Evolutionary conservation across 2,113 vertebrate genomes (phyloP), one percentile per base, ranked within the genome.

Genomic region (Castor canadensis): DNA sequence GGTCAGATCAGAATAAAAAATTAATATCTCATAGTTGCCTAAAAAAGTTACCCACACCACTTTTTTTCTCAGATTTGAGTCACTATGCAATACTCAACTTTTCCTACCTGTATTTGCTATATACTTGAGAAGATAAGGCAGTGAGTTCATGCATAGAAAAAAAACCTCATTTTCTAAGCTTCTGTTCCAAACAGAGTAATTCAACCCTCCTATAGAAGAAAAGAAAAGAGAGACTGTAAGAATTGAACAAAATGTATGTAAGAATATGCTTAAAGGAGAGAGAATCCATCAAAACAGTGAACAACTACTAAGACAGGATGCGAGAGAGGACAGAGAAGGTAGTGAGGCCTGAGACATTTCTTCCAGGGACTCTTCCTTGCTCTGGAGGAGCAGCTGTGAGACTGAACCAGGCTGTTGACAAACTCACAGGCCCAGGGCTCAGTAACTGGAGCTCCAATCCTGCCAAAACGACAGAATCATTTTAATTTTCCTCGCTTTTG

Each of bases 401-500:
- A 1, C 38, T 80, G 20, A 69, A n/a, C 60, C 75, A 26, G 67
- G 47, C 62, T 73, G 66, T 73, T 45, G 30, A 79, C 62, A 79
- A 88, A 66, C 9, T 60, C 38, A 72, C 43, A 45, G 12, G 35
- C 28, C 4, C 17, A 32, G 16, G 28, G 40, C 77, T 38, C 40
- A 89, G 73, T 3, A 43, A 66, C 11, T 72, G 6, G 26, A 26
- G 32, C 73, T 52, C 45, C 54, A 16, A 20, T 4, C 32, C 10
- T 87, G 26, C 43, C 4, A 62, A 60, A 60, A 60, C 38, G 1
- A 3, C 58, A 6, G 15, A 6, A 38, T 54, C 32, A 10, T 89
- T 7, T 22, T 79, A 43, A 66, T 87, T 89, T n/a, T 49, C n/a
- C n/a, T 94, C 82, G 20, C 32, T 73, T 96, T 87, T 86, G 15